Percentiles rank a stretch among this genome's conserved stretches.
Evolutionary conservation across 2,797 vertebrate species (phyloP).

Genomic region (Heliangelus exortis): DNA sequence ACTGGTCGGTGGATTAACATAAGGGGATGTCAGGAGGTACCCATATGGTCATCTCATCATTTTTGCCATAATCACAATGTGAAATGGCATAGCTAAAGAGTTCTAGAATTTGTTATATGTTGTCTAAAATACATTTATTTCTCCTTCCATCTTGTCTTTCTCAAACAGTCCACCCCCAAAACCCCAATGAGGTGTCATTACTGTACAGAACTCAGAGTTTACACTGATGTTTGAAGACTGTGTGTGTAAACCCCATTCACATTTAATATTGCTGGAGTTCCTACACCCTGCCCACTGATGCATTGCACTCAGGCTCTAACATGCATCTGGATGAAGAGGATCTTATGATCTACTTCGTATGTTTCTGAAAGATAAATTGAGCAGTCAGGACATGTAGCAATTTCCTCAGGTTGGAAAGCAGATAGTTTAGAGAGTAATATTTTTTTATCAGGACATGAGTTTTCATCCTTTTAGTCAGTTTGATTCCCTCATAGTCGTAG

Average conservation of each 20-base stretch:
- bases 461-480: neutral
- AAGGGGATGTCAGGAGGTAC: neutral
- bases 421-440: neutral
- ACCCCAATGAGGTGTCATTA: neutral
- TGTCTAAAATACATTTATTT: neutral
- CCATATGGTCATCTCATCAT: neutral
- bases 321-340: neutral
- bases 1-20: neutral
- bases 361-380: neutral
- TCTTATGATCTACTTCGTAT: neutral
- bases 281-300: neutral
- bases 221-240: neutral
- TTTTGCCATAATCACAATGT: neutral
- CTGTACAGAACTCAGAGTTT: neutral
- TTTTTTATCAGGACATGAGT: neutral
- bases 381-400: neutral
- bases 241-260: accelerated
- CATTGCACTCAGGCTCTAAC: neutral
- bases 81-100: neutral
- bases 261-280: neutral
- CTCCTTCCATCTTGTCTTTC: neutral
- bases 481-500: neutral
- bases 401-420: neutral
- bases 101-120: neutral
- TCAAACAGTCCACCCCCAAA: neutral